phyloP scores from a whole-genome alignment of 2,113 vertebrate genomes.

The Hystrix brachyura region DNA sequence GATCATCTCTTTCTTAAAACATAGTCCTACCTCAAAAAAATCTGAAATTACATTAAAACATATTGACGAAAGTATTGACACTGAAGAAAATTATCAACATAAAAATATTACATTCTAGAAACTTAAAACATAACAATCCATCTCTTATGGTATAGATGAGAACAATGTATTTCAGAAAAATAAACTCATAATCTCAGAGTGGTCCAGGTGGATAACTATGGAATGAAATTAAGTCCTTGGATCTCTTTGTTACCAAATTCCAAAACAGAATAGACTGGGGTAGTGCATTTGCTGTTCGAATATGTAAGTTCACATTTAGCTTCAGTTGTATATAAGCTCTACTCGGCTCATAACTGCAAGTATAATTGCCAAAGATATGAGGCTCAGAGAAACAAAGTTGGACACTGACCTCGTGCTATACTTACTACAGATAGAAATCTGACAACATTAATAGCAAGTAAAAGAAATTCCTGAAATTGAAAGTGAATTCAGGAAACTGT shows the following conservation, averaged over 20 bases:
- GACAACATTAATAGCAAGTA: not conserved
- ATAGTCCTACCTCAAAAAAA: not conserved
- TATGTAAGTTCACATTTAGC: not conserved
- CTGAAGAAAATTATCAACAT: not conserved
- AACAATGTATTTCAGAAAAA: not conserved
- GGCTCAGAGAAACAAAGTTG: not conserved
- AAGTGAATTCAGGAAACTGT: constrained; percentile 11
- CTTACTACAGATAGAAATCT: constrained; percentile 33
- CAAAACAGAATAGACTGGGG: not conserved
- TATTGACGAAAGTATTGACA: not conserved
- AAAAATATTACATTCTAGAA: not conserved
- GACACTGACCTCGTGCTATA: not conserved
- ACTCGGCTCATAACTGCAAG: not conserved
- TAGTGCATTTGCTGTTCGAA: not conserved
- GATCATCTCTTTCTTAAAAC: not conserved
- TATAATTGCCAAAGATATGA: not conserved
- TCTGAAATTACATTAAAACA: not conserved
- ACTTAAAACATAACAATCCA: not conserved
- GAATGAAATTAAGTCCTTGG: not conserved
- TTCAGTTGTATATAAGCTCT: not conserved
- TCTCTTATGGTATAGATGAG: not conserved
- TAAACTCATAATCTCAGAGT: not conserved
- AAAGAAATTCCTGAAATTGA: constrained; percentile 49
- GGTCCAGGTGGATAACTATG: not conserved
- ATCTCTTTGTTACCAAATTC: not conserved